A percentile compares a stretch with the other conserved stretches of the same genome.
phyloP scores from a whole-genome alignment of 2,888 invertebrate genomes.

The Lepeophtheirus nordmannii region DNA sequence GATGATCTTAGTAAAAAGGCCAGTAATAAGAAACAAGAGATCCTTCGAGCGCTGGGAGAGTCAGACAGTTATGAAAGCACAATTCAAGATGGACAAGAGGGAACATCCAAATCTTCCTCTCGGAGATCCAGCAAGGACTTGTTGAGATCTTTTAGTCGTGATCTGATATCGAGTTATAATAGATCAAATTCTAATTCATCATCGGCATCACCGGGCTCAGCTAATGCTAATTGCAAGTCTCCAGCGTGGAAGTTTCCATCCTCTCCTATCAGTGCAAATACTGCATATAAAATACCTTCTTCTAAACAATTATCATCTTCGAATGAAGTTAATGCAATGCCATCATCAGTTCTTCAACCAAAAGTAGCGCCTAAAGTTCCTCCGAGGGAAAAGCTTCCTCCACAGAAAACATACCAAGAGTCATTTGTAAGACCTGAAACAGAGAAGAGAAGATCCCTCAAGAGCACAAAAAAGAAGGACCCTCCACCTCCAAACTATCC shows the following conservation, averaged over 20 bases:
- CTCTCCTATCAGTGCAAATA: neutral
- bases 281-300: too few relatives aligned
- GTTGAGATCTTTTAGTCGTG: neutral
- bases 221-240: neutral
- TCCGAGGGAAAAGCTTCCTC: neutral
- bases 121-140: conserved; percentile 6
- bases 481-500: neutral
- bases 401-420: neutral
- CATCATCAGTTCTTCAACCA: neutral
- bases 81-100: neutral
- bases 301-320: too few relatives aligned
- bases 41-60: conserved; percentile 1
- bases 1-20: neutral
- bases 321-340: neutral
- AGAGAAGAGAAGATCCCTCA: neutral
- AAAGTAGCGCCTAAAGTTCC: neutral
- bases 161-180: neutral
- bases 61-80: neutral
- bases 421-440: neutral
- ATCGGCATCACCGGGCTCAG: neutral
- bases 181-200: neutral
- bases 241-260: neutral
- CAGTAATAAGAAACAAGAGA: conserved; percentile 10
- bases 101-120: neutral
- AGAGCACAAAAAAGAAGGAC: neutral